phyloP scores from a whole-genome alignment of 2,888 invertebrate genomes.

The Coleophora flavipennella region DNA sequence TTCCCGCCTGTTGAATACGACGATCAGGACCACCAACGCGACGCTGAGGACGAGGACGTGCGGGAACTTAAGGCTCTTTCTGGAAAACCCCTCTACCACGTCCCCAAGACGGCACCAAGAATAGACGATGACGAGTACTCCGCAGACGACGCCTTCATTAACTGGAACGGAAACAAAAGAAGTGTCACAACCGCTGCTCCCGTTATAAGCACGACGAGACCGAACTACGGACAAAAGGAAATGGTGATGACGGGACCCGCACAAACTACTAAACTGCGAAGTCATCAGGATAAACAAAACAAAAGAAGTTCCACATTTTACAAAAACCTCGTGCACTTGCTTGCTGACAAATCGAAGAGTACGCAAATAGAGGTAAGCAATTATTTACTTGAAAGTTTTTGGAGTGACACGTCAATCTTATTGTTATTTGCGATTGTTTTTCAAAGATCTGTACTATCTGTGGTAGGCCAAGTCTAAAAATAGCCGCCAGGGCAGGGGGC shows the following conservation, averaged over 20 bases:
- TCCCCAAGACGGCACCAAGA: slow-evolving; percentile 55
- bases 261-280: slow-evolving; percentile 47
- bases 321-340: slow-evolving; percentile 63
- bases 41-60: slow-evolving; percentile 76
- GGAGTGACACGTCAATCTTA: too few species aligned
- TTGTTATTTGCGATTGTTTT: too few species aligned
- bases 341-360: slow-evolving; percentile 62
- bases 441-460: slow-evolving; percentile 29
- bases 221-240: slow-evolving; percentile 74
- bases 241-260: slow-evolving; percentile 75
- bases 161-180: slow-evolving; percentile 66
- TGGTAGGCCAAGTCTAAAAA: slow-evolving; percentile 62
- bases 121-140: slow-evolving; percentile 61
- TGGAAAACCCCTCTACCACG: slow-evolving; percentile 64
- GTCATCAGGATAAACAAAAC: slow-evolving; percentile 31
- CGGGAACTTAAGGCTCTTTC: slow-evolving; percentile 76
- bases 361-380: slow-evolving; percentile 70
- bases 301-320: slow-evolving; percentile 54
- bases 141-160: slow-evolving; percentile 65
- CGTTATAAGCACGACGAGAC: slow-evolving; percentile 26
- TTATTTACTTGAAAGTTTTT: not conserved
- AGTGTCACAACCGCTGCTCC: slow-evolving; percentile 52
- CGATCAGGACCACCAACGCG: slow-evolving; percentile 50
- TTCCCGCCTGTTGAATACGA: slow-evolving; percentile 55
- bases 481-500: slow-evolving; percentile 59